phyloP scores from a whole-genome alignment of 1,140 invertebrate species.

The Atta colombica region DNA sequence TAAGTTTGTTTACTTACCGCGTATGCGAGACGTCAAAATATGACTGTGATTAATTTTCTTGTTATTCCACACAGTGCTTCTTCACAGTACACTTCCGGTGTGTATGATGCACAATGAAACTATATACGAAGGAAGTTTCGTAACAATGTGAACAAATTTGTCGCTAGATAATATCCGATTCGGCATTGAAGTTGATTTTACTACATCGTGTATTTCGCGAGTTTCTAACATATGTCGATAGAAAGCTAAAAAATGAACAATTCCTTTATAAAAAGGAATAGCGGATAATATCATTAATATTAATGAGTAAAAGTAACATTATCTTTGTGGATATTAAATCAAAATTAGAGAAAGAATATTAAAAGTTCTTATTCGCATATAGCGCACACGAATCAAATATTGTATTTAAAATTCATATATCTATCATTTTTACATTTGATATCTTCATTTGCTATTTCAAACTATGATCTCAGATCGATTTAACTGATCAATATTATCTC shows the following conservation, averaged over 20 bases:
- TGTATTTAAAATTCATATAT: not conserved
- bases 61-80: constrained; percentile 35
- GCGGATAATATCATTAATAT: not conserved
- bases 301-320: constrained; percentile 1
- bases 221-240: not conserved
- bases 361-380: not conserved
- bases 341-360: not conserved
- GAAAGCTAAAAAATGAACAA: not conserved
- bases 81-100: constrained; percentile 21
- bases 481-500: constrained; percentile 10
- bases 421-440: constrained; percentile 1
- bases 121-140: constrained; percentile 30
- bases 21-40: constrained; percentile 56
- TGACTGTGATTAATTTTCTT: constrained; percentile 56
- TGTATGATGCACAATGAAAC: constrained; percentile 22
- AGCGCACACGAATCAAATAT: not conserved
- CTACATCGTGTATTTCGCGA: not conserved
- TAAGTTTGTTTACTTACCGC: constrained; percentile 59
- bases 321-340: not conserved
- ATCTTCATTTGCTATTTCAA: constrained; percentile 10
- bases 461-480: not conserved
- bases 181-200: constrained; percentile 11
- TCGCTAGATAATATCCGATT: constrained; percentile 1
- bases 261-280: not conserved
- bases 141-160: constrained; percentile 30